phyloP scores from a whole-genome alignment of 2,888 invertebrate species.

The Vanessa cardui region DNA sequence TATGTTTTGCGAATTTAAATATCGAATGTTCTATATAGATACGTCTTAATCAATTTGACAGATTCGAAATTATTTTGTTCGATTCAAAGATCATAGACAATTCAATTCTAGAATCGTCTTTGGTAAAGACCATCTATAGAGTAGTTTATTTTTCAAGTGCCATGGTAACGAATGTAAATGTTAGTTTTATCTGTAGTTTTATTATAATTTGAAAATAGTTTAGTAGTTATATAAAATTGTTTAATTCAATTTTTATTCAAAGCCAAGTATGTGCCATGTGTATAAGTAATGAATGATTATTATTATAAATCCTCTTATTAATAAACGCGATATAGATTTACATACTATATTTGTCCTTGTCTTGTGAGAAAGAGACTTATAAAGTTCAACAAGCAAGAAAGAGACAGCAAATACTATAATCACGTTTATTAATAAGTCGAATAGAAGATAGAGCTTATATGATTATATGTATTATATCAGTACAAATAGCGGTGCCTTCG shows the following conservation, averaged over 20 bases:
- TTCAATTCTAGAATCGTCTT: constrained; percentile 1
- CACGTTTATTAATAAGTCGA: constrained; percentile 8
- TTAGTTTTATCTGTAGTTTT: constrained; percentile 36
- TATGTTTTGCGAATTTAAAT: constrained; percentile 21
- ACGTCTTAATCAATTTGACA: constrained; percentile 1
- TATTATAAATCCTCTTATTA: not conserved
- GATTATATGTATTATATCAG: constrained; percentile 48
- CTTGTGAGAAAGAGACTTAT: not conserved
- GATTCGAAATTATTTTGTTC: not conserved
- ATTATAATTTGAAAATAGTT: constrained; percentile 8
- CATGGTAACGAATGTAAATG: constrained; percentile 56
- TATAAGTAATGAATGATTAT: constrained; percentile 57
- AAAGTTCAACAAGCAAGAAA: not conserved
- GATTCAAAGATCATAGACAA: no score
- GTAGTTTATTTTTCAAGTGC: constrained; percentile 55
- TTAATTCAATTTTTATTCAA: constrained; percentile 56
- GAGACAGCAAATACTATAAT: not conserved
- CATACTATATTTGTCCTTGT: not conserved
- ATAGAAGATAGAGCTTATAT: constrained; percentile 43
- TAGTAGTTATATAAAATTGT: constrained; percentile 21
- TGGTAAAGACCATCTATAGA: constrained; percentile 17
- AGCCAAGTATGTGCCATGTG: constrained; percentile 74
- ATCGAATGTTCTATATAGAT: constrained; percentile 17
- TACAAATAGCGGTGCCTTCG: constrained; percentile 63
- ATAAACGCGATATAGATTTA: not conserved